These are phyloP conservation scores for Eurystomus gularis DNA, from an alignment of 2,113 vertebrate species.

Conservation along the genomic window DNA sequence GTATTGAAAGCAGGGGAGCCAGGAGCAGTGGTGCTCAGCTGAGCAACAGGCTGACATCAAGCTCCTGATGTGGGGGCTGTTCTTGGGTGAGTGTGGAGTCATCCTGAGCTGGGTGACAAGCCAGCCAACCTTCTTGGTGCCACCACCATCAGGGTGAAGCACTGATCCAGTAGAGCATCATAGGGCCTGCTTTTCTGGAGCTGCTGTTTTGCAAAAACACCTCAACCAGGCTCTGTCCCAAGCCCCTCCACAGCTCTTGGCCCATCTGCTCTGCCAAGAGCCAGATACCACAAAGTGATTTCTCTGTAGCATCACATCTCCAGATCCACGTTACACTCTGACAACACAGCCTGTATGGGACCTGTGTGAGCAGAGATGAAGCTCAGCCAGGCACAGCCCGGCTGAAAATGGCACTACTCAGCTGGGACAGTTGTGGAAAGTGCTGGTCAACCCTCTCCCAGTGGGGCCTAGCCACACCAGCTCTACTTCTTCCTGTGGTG, in stretches of 20 bases:
- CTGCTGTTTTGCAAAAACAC: neutral
- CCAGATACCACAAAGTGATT: neutral
- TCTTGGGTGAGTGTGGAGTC: neutral
- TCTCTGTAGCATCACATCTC: accelerated
- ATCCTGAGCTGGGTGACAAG: neutral
- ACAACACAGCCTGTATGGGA: neutral
- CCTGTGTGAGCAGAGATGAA: neutral
- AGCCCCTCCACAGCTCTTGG: neutral
- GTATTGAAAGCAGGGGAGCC: neutral
- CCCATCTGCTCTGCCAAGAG: neutral
- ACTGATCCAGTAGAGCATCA: neutral
- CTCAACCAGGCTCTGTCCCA: neutral
- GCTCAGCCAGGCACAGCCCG: neutral
- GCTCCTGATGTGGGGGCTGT: neutral
- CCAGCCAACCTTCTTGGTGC: neutral
- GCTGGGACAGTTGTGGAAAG: neutral
- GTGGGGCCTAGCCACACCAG: neutral
- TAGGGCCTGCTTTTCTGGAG: neutral
- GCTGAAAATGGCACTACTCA: neutral
- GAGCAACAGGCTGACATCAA: neutral
- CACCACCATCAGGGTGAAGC: neutral
- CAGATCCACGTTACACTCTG: neutral
- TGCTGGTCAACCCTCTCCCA: neutral
- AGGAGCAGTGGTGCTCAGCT: neutral
- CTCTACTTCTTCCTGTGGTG: neutral